Conservation (phyloP, 2,888 invertebrate genomes). For the Auanema freiburgensis region DNA sequence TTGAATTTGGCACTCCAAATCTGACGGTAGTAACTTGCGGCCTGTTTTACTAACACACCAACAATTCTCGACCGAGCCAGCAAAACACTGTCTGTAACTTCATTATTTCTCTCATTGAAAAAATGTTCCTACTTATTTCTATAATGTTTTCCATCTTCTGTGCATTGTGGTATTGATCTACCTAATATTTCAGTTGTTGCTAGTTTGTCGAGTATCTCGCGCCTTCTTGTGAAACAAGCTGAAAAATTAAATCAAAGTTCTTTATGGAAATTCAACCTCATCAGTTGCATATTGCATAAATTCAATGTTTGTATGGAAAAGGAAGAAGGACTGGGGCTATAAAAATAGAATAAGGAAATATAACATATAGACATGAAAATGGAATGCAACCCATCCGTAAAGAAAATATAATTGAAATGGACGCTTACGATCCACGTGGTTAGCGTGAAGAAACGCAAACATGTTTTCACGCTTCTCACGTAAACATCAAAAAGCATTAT, state of each 20-base stretch:
- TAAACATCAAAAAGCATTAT: too few species aligned
- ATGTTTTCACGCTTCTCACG: too few species aligned
- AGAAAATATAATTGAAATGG: too few species aligned
- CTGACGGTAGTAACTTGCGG: conserved; percentile 22
- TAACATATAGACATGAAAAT: too few species aligned
- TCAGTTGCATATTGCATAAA: background rate
- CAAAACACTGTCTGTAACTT: conserved; percentile 38
- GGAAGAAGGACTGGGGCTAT: background rate
- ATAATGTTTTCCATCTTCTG: conserved; percentile 24
- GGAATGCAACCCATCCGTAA: too few species aligned
- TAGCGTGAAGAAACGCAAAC: too few species aligned
- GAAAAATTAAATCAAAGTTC: conserved; percentile 10
- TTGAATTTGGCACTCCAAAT: conserved; percentile 31
- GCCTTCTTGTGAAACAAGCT: conserved; percentile 31
- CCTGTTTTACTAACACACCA: conserved; percentile 40
- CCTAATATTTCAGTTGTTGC: conserved; percentile 34
- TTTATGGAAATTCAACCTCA: background rate
- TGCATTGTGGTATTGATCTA: conserved; percentile 35
- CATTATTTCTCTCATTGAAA: background rate
- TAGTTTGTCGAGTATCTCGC: conserved; percentile 29
- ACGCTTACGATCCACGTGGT: too few species aligned
- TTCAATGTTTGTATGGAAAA: background rate
- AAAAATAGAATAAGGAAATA: background rate
- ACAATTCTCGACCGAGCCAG: conserved; percentile 33
- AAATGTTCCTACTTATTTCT: conserved; percentile 22